Base-by-base conservation (phyloP, 2,797 vertebrate species). In the Chelon labrosus region DNA sequence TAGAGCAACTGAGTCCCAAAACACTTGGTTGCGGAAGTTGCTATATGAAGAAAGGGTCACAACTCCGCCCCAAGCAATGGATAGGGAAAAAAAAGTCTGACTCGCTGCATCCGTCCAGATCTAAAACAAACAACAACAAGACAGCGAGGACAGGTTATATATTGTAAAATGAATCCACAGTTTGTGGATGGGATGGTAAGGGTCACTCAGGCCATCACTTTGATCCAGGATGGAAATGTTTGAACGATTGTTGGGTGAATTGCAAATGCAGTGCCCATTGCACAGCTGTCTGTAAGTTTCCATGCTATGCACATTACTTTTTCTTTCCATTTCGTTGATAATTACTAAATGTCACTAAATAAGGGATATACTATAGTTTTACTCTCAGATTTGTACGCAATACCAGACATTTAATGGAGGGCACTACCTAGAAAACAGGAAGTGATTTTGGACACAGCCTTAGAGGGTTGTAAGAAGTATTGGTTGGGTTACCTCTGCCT, bases 21-120 rank as follows among this genome's bases (percentile, higher is more conserved):
- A 97, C 84, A 97, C 92, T 74, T 99, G 98, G 93, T 99, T 99
- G 82, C 97, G 88, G 89, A 99, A 99, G 72, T 94, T 97, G 87
- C 96, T 99, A 79, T 99, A 98, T 0, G 98, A 99, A 56, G 97
- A 95, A 17, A 99, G 91, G 25, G 98, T 95, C 13, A 96, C 94
- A 56, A 99, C 92, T 53, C 97, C 97, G 0, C 98, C 97, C 94
- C 94, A 96, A 0, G 95, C 97, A 44, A 97, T 95, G 0, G 97
- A 97, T 14, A 99, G 92, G 1, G 97, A 98, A 79, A 94, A 98
- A 88, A 98, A 97, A 76, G 96, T 99, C 90, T 99, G 97, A 6
- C 96, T 97, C 3, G 97, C 97, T 20, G 97, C 98, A 20, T 98
- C 97, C 80, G 96, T 98, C 97, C 98, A 99, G 59, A 97, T 95